phyloP scores from a whole-genome alignment of 1,140 invertebrate species.

The Drosophila jambulina region DNA sequence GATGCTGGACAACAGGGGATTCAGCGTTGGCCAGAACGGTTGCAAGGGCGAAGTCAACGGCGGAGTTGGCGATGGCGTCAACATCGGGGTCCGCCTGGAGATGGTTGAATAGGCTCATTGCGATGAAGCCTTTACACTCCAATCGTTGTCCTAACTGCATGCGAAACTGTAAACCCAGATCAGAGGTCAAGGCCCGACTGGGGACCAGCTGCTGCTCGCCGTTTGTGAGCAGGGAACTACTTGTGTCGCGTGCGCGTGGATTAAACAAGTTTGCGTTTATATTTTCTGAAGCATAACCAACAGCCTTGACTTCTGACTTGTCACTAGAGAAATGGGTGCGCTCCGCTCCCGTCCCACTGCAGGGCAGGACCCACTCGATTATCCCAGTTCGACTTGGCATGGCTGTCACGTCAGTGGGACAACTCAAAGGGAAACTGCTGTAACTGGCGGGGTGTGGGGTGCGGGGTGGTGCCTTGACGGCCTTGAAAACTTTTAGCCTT shows the following conservation, averaged over 20 bases:
- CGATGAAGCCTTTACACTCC: slow-evolving; percentile 14
- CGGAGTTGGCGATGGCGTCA: slow-evolving; percentile 63
- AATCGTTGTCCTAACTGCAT: slow-evolving; percentile 9
- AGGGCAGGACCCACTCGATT: slow-evolving; percentile 29
- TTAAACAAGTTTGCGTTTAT: slow-evolving; percentile 70
- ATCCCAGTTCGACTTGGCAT: slow-evolving; percentile 34
- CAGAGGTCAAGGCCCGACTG: slow-evolving; percentile 18
- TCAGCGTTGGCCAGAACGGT: slow-evolving; percentile 7
- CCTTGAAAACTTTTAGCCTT: slow-evolving; percentile 68
- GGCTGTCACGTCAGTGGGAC: slow-evolving; percentile 55
- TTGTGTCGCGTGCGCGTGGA: slow-evolving; percentile 45
- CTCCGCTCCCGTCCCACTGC: background rate
- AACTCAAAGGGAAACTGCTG: slow-evolving; percentile 48
- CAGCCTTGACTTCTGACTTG: slow-evolving; percentile 28
- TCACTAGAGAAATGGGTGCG: background rate
- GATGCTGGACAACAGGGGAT: background rate
- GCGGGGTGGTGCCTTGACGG: slow-evolving; percentile 26
- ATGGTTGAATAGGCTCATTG: slow-evolving; percentile 49
- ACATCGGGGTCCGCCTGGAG: slow-evolving; percentile 32
- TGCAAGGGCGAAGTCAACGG: slow-evolving; percentile 39
- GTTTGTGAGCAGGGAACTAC: slow-evolving; percentile 16
- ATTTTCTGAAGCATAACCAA: slow-evolving; percentile 55
- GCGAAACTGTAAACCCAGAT: slow-evolving; percentile 7
- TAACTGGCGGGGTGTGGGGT: slow-evolving; percentile 4
- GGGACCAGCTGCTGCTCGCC: slow-evolving; percentile 28